A percentile compares a stretch with the other conserved stretches of the same genome.
Evolutionary conservation across 1,140 invertebrate species (phyloP).

Genomic region (Brachionus angularis): DNA sequence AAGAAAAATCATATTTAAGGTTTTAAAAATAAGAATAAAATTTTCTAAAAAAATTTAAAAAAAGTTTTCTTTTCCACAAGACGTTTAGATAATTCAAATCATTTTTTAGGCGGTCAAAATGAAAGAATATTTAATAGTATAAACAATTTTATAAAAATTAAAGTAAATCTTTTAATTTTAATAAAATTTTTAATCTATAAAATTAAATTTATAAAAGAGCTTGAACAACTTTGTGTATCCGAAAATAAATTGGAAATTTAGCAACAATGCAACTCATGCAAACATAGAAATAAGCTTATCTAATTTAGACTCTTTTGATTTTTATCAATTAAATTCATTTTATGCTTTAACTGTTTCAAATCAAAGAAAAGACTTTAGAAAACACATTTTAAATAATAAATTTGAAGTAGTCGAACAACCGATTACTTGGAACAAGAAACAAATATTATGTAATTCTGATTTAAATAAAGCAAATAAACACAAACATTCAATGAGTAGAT

Average conservation of each 20-base stretch:
- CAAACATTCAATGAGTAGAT: neutral
- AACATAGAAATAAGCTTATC: neutral
- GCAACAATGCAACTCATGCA: slow-evolving; percentile 7
- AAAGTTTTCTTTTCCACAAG: neutral
- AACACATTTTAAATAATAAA: neutral
- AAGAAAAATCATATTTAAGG: neutral
- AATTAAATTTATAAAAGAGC: neutral
- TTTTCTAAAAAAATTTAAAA: no score
- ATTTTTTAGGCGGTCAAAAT: neutral
- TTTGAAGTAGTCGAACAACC: slow-evolving; percentile 8
- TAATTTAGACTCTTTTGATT: neutral
- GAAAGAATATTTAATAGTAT: slow-evolving; percentile 4
- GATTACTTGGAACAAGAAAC: neutral
- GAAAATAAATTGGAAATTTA: slow-evolving; percentile 20
- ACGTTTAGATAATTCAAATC: neutral
- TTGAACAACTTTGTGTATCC: neutral
- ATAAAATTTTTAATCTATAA: neutral
- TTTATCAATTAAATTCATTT: neutral
- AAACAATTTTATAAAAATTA: slow-evolving; percentile 25
- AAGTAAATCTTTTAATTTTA: neutral
- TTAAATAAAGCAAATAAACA: neutral
- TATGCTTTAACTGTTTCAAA: neutral
- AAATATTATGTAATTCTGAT: neutral
- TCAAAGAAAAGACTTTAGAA: slow-evolving; percentile 1
- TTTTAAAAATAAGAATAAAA: no score